Evolutionary conservation across 1,140 invertebrate genomes (phyloP).

Genomic region (Leptopilina boulardi): DNA sequence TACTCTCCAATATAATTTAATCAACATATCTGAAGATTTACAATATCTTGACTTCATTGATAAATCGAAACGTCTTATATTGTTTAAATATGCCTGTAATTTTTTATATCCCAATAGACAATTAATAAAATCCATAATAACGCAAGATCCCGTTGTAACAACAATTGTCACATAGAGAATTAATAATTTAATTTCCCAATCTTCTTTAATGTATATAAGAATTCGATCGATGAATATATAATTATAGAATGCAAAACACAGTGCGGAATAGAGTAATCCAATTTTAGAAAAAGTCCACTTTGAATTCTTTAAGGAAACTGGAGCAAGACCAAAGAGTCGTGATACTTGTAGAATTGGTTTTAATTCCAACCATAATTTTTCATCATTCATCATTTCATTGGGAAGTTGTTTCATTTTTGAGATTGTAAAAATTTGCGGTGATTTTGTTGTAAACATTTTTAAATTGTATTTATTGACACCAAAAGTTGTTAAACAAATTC

Average conservation of each 20-base stretch:
- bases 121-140: not conserved
- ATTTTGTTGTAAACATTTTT: not conserved
- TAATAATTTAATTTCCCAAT: not conserved
- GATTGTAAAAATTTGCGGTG: not conserved
- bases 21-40: not conserved
- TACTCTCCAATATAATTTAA: not conserved
- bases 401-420: not conserved
- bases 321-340: not conserved
- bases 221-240: not conserved
- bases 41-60: not conserved
- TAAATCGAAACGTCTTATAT: not conserved
- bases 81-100: not conserved
- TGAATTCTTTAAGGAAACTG: not conserved
- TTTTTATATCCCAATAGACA: not conserved
- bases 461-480: not conserved
- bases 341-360: not conserved
- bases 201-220: not conserved
- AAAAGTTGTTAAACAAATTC: too few species aligned
- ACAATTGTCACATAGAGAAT: not conserved
- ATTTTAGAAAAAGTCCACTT: not conserved
- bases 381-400: not conserved
- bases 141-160: not conserved
- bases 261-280: not conserved
- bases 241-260: not conserved
- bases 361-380: not conserved